Percentiles rank a stretch among this genome's conserved stretches.
Conservation (phyloP, 2,888 invertebrate genomes). For the Drosophila lacicola region DNA sequence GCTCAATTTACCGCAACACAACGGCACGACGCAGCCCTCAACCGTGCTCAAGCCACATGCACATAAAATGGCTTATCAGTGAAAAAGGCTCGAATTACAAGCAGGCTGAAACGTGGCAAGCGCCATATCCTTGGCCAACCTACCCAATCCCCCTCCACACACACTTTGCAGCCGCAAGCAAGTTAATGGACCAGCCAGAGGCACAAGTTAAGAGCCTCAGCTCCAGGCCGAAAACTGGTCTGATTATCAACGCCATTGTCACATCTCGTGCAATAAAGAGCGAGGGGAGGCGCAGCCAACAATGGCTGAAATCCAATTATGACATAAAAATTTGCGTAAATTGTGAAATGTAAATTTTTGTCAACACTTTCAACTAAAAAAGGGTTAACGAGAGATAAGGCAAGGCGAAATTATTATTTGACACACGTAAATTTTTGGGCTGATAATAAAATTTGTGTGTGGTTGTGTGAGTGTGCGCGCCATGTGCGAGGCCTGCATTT, state of each 20-base stretch:
- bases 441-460: constrained; percentile 57
- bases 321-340: constrained; percentile 78
- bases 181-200: constrained; percentile 25
- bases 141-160: constrained; percentile 2
- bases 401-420: constrained; percentile 73
- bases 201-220: constrained; percentile 3
- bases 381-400: constrained; percentile 56
- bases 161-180: constrained; percentile 20
- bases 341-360: constrained; percentile 76
- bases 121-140: constrained; percentile 35
- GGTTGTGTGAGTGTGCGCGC: constrained; percentile 19
- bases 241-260: constrained; percentile 73
- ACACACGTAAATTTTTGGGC: constrained; percentile 71
- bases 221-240: constrained; percentile 21
- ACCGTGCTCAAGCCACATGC: constrained; percentile 18
- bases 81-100: constrained; percentile 67
- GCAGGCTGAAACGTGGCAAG: constrained; percentile 49
- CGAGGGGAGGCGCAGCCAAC: constrained; percentile 38
- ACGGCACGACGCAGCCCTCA: constrained; percentile 4
- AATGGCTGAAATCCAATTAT: constrained; percentile 73
- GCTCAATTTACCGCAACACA: constrained; percentile 68
- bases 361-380: constrained; percentile 56
- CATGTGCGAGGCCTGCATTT: constrained; percentile 21
- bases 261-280: constrained; percentile 48
- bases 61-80: constrained; percentile 76